A percentile compares a stretch with the other conserved stretches of the same genome.
These are phyloP conservation scores for Drosophila limbata DNA, from an alignment of 2,888 invertebrate species.

Conservation along the genomic window DNA sequence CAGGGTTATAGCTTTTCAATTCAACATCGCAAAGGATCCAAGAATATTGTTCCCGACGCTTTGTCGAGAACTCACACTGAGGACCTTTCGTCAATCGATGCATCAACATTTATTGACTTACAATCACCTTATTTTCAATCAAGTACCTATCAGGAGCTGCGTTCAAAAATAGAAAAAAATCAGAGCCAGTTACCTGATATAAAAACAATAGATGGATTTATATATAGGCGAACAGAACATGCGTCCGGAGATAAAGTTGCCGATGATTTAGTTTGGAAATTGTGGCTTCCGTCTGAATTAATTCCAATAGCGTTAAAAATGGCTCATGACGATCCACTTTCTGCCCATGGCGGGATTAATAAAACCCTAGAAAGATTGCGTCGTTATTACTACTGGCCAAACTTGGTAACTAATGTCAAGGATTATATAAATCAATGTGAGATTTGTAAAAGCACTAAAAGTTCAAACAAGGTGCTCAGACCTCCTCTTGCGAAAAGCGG, in stretches of 20 bases:
- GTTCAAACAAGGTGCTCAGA: neutral
- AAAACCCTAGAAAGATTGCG: neutral
- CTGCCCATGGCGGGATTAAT: neutral
- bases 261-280: neutral
- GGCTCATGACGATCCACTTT: neutral
- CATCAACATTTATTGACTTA: neutral
- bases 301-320: neutral
- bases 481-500: neutral
- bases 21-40: neutral
- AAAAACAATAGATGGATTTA: neutral
- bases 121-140: too few relatives aligned
- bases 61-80: too few relatives aligned
- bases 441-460: neutral
- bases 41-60: neutral
- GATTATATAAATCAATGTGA: neutral
- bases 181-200: neutral
- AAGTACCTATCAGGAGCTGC: too few relatives aligned
- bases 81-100: neutral
- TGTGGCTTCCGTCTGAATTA: neutral
- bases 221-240: constrained; percentile 3
- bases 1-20: neutral
- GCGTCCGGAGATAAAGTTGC: neutral
- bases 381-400: neutral
- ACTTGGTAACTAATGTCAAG: neutral
- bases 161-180: too few relatives aligned